phyloP scores from a whole-genome alignment of 2,888 invertebrate species.

The Patella pellucida region DNA sequence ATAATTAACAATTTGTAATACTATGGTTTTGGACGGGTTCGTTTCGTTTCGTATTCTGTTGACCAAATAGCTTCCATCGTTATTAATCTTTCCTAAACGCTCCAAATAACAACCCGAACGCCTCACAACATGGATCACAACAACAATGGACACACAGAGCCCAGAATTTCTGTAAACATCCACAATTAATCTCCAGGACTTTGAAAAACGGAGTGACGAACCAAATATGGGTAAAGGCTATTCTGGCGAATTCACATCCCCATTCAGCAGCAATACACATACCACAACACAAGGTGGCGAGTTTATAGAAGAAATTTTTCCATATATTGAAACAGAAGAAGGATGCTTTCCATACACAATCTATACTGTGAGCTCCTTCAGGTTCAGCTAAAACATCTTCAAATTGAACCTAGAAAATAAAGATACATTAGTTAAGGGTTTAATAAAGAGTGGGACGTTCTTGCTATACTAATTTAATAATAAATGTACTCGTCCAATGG shows the following conservation, averaged over 20 bases:
- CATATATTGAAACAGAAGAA: slow-evolving; percentile 77
- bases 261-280: slow-evolving; percentile 79
- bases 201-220: slow-evolving; percentile 79
- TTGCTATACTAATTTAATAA: no score
- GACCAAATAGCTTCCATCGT: no score
- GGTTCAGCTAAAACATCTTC: slow-evolving; percentile 61
- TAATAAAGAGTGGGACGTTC: no score
- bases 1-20: no score
- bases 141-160: slow-evolving; percentile 74
- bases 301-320: slow-evolving; percentile 80
- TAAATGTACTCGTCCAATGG: no score
- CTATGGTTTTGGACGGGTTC: no score
- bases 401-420: slow-evolving; percentile 49
- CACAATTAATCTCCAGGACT: slow-evolving; percentile 76
- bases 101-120: slow-evolving; percentile 46
- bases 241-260: slow-evolving; percentile 68
- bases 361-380: slow-evolving; percentile 70
- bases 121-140: slow-evolving; percentile 49
- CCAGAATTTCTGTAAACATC: slow-evolving; percentile 62
- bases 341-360: slow-evolving; percentile 82
- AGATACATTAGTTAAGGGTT: no score
- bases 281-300: slow-evolving; percentile 78
- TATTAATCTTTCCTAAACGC: slow-evolving; percentile 42
- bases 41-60: no score
- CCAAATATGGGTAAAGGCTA: slow-evolving; percentile 80